A percentile compares a stretch with the other conserved stretches of the same genome.
Evolutionary conservation across 2,113 vertebrate species (phyloP).

Genomic region (Stomatorhinus ivindoensis): DNA sequence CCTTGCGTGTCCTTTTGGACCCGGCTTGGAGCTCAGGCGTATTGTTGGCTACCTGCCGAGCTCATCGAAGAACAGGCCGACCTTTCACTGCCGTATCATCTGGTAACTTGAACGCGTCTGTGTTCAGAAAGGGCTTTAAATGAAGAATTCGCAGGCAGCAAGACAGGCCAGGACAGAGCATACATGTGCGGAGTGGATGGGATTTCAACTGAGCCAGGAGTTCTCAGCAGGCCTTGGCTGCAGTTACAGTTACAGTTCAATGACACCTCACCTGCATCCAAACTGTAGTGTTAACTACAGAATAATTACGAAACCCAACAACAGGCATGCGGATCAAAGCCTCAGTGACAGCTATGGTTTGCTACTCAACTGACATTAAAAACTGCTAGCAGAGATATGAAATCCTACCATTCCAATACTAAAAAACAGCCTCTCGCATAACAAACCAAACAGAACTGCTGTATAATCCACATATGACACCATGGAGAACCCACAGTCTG

Average conservation of each 20-base stretch:
- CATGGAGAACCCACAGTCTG: not conserved
- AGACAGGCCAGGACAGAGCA: not conserved
- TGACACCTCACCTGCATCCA: not conserved
- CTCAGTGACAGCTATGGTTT: not conserved
- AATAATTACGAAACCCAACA: not conserved
- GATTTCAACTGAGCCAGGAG: not conserved
- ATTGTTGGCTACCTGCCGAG: not conserved
- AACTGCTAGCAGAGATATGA: not conserved
- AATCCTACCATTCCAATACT: not conserved
- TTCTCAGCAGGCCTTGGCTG: not conserved
- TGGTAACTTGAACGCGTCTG: not conserved
- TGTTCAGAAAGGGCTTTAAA: not conserved
- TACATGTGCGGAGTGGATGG: not conserved
- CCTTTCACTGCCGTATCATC: not conserved
- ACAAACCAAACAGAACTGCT: not conserved
- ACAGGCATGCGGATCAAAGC: not conserved
- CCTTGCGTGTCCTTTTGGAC: not conserved
- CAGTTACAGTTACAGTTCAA: not conserved
- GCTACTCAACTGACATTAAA: not conserved
- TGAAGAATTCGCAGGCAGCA: not conserved
- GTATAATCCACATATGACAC: not conserved
- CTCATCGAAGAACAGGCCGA: not conserved
- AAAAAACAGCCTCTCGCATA: not conserved
- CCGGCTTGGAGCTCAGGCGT: not conserved
- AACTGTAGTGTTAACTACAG: not conserved